Percentiles rank a stretch among this genome's conserved stretches.
Conservation (phyloP, 2,113 vertebrate species). For the Pedionomus torquatus region DNA sequence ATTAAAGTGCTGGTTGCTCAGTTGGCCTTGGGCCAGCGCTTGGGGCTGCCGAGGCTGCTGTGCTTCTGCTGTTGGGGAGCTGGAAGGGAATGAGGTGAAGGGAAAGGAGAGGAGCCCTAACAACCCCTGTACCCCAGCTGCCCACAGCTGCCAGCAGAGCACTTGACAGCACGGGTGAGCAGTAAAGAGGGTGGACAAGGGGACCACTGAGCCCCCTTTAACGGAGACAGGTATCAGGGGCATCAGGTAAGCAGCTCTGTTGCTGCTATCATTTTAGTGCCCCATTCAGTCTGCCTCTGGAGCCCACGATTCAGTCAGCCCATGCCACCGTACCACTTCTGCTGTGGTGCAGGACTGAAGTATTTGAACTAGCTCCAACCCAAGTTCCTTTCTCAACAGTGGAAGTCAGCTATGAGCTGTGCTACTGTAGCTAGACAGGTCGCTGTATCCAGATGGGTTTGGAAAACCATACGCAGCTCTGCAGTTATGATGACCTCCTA, state of each 20-base stretch:
- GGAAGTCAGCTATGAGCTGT: not conserved
- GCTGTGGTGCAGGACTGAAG: not conserved
- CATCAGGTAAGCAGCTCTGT: not conserved
- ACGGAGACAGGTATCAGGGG: too few species aligned
- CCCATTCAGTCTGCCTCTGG: not conserved
- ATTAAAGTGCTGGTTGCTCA: not conserved
- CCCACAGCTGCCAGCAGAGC: not conserved
- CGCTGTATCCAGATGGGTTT: not conserved
- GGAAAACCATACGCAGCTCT: not conserved
- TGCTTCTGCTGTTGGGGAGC: not conserved
- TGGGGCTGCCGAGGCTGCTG: not conserved
- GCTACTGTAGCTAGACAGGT: not conserved
- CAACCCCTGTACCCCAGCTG: not conserved
- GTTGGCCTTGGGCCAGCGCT: not conserved
- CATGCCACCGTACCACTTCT: not conserved
- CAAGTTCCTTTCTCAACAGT: not conserved
- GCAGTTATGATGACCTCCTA: slow-evolving; percentile 12
- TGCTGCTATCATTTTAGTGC: not conserved
- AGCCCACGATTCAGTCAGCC: not conserved
- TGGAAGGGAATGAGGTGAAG: not conserved
- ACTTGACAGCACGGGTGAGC: not conserved
- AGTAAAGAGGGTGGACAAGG: not conserved
- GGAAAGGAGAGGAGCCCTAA: not conserved
- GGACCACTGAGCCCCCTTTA: not conserved
- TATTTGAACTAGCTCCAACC: not conserved